These are phyloP conservation scores for Hafferia zeledoni DNA, from an alignment of 2,797 vertebrate species.

Conservation along the genomic window DNA sequence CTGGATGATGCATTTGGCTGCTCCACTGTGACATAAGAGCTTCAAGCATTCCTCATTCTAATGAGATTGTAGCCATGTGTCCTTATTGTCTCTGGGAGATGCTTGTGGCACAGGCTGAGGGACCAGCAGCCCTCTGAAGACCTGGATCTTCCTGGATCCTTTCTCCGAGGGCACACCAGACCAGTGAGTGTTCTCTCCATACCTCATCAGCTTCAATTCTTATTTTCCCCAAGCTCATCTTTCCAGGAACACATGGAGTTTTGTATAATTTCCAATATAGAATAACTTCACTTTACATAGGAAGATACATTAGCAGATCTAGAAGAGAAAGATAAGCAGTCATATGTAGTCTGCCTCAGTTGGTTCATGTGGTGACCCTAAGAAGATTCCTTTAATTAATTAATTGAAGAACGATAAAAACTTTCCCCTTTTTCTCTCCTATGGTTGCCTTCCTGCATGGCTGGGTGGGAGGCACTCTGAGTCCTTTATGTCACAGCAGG, in stretches of 20 bases:
- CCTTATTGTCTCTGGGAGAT: neutral
- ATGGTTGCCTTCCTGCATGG: neutral
- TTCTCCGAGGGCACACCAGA: neutral
- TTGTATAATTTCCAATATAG: neutral
- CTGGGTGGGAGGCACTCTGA: neutral
- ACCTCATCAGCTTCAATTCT: neutral
- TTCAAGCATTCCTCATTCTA: neutral
- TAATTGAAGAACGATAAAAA: neutral
- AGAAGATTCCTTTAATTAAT: neutral
- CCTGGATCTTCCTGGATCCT: neutral
- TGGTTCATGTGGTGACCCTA: neutral
- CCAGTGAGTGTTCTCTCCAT: too few species aligned
- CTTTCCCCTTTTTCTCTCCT: neutral
- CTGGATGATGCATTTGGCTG: neutral
- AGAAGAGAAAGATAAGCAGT: neutral
- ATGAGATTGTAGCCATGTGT: neutral
- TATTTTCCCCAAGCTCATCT: neutral
- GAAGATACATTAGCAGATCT: neutral
- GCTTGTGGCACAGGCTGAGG: neutral
- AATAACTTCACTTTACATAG: neutral
- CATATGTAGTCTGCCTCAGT: neutral
- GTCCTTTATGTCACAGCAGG: neutral
- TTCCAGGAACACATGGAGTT: neutral
- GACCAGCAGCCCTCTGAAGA: neutral
- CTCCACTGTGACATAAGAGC: neutral